Base-by-base conservation (phyloP, 2,888 invertebrate genomes). In the Himalopsyche japonica region DNA sequence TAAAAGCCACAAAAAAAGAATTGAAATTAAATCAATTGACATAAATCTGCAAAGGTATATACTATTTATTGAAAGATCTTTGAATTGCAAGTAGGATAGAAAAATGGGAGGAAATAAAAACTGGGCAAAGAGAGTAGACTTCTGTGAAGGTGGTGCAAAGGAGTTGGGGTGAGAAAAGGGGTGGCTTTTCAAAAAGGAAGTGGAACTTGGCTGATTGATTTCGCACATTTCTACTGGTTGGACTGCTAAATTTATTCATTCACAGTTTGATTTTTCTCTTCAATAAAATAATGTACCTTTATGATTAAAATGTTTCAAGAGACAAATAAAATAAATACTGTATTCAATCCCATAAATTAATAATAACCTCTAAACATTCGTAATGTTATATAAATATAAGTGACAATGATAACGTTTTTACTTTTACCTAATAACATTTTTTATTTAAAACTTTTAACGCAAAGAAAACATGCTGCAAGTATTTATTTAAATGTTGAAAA, bases 181-280 rank as follows among this genome's bases (percentile, higher is more conserved):
- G 57, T 80, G 43, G 77, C 10, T 64, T 20, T 30, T 30, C n/a
- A 18, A 24, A 48, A 27, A 76, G 80, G 49, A 77, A 81, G 30
- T 76, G 30, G 77, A 84, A 81, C 82, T 76, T 84, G 57, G 34
- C 64, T 84, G 84, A 84, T 84, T 84, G 84, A 84, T 84, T 84
- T 47, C 47, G 47, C 43, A 78, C 78, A 37, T 78, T 70, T 70
- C 70, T 70, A 70, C 81, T 81, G 81, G 48, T 81, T 79, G 80
- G 30, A 30, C 70, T 70, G 43, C 4, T 15, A 43, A 43, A 70
- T 70, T 30, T 70, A 70, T 70, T 70, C 70, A 70, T 70, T 2
- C 2, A 70, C 70, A 70, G 30, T 70, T 70, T 70, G 43, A 43
- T 43, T 43, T 43, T 43, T 43, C 43, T 43, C 15, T 43, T 7